Evolutionary conservation across 2,113 vertebrate genomes (phyloP), one percentile per base, ranked within the genome.

Genomic region (Aleadryas rufinucha): DNA sequence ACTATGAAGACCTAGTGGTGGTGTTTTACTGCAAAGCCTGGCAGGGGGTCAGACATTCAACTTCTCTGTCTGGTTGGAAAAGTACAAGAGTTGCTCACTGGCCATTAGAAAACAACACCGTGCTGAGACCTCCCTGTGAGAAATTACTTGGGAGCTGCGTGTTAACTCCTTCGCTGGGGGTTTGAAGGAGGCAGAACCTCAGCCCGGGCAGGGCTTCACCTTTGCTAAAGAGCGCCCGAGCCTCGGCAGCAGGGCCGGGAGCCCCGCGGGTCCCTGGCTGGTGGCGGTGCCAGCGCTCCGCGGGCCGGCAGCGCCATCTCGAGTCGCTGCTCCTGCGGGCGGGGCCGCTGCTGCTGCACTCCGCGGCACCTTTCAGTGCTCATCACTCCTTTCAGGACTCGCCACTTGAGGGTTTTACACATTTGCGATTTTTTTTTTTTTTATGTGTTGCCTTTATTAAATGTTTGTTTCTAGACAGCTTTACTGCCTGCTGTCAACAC

Each of bases 381-480:
- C 81, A 24, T 19, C 78, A 4, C 52, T 79, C 13, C 0, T 37
- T 63, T 21, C 26, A 14, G 23, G 56, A 88, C 26, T 84, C 3
- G 5, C 71, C 88, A 84, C 90, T 84, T 68, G 68, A 92, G 53
- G 41, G 20, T 87, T 94, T 88, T 27, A 95, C 68, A 80, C 49
- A 2, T 47, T 30, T 56, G 64, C 88, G 63, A 27, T 10, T 57
- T 39, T 57, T 49, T 49, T 56, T 28, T 26, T 81, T 64, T 84
- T 71, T 85, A 89, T 22, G 30, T 89, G 81, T 93, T 95, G 93
- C 89, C 81, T 97, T 89, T 84, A 95, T 96, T 89, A 86, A 93
- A 93, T 90, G 74, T 77, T 86, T 86, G 71, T 95, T 90, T 74
- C 37, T 33, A 89, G 92, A 33, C 93, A 95, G 93, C 47, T 31